Base-by-base conservation (phyloP, 2,797 vertebrate species). In the Sardinella longiceps region DNA sequence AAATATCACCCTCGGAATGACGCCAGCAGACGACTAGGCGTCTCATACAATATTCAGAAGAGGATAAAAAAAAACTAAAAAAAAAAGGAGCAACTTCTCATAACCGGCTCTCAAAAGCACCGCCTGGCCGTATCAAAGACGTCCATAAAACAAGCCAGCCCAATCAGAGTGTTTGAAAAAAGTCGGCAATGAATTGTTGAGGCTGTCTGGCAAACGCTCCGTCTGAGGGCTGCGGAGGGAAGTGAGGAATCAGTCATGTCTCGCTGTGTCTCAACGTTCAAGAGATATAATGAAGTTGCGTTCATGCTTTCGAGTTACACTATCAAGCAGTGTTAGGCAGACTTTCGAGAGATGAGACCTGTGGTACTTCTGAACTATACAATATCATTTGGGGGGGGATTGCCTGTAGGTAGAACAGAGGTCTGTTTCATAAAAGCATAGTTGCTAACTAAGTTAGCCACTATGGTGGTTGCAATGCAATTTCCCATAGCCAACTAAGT, bases 1-100 rank as follows among this genome's bases (percentile, higher is more conserved):
- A 94, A 92, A 94, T 94, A 95, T 94, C 92, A 92, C 86, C 81
- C 86, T 53, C 66, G 87, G n/a, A 18, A 70, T 5, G 63, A 2
- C 11, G 30, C 30, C 63, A 37, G 28, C 63, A 70, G 63, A 70
- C 63, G 7, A 2, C 30, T 15, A 20, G 28, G 30, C 63, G 28
- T 28, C 30, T 70, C 14, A 70, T 70, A 37, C 63, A 70, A 70
- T 70, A 70, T 70, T 70, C 63, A 33, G 12, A 70, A 70, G 63
- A 70, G 63, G 0, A 10, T 0, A 1, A 14, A 33, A 25, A 33
- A 70, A 37, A 70, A 33, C 28, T 0, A 14, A 33, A 25, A 33
- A 70, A 37, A 70, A 33, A 11, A 70, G 28, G 30, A n/a, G n/a
- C n/a, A 70, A 37, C 63, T 70, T 18, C 63, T 4, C 63, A 70